Percentiles rank a stretch among this genome's conserved stretches.
Conservation (phyloP, 2,797 vertebrate species). For the Zenarchopterus dispar region DNA sequence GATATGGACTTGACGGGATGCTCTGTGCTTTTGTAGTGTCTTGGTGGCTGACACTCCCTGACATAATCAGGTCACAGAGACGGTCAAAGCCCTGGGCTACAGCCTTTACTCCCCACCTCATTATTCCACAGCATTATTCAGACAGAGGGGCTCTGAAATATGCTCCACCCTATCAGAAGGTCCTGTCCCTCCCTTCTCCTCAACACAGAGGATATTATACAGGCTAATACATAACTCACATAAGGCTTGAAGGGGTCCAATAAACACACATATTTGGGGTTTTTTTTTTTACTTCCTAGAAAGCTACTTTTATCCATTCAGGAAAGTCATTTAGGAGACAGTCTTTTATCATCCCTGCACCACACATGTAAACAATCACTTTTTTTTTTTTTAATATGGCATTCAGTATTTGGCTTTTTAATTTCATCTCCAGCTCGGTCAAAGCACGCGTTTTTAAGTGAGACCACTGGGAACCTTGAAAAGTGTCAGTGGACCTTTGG, state of each 20-base stretch:
- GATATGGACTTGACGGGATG: slow-evolving; percentile 88
- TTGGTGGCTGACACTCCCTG: slow-evolving; percentile 88
- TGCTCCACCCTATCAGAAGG: slow-evolving; percentile 76
- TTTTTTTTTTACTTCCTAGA: slow-evolving; percentile 18
- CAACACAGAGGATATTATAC: slow-evolving; percentile 68
- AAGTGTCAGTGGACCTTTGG: slow-evolving; percentile 55
- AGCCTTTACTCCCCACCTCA: slow-evolving; percentile 86
- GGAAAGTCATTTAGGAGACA: slow-evolving; percentile 10
- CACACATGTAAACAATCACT: slow-evolving; percentile 27
- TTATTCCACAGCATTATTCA: slow-evolving; percentile 89
- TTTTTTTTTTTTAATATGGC: slow-evolving; percentile 34
- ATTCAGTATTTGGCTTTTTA: slow-evolving; percentile 36
- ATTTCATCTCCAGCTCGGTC: slow-evolving; percentile 45
- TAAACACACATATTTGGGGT: slow-evolving; percentile 44
- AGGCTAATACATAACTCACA: slow-evolving; percentile 71
- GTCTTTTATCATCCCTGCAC: slow-evolving; percentile 7
- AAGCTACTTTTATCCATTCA: slow-evolving; percentile 21
- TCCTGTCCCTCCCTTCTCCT: slow-evolving; percentile 24
- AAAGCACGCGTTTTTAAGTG: slow-evolving; percentile 53
- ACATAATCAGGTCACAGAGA: slow-evolving; percentile 95
- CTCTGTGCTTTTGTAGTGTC: slow-evolving; percentile 89
- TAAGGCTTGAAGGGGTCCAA: slow-evolving; percentile 61
- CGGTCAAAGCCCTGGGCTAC: slow-evolving; percentile 89
- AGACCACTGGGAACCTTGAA: slow-evolving; percentile 60
- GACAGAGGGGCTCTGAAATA: slow-evolving; percentile 82